phyloP scores from a whole-genome alignment of 1,140 invertebrate genomes.

The Chironomus tepperi region DNA sequence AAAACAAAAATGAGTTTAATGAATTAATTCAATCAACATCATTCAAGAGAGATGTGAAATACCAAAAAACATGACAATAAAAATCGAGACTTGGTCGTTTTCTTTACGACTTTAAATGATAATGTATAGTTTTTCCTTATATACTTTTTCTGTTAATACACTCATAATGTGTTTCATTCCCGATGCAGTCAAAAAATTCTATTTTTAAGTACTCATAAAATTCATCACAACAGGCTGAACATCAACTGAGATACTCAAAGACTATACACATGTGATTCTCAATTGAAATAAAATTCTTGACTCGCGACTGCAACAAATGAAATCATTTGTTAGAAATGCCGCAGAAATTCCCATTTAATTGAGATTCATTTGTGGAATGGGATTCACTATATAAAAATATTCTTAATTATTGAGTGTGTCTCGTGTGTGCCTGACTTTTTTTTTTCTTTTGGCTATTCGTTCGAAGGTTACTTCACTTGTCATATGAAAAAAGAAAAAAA shows the following conservation, averaged over 20 bases:
- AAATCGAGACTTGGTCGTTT: too few relatives aligned
- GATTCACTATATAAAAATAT: neutral
- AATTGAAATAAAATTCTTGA: neutral
- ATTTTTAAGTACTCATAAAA: neutral
- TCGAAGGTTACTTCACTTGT: neutral
- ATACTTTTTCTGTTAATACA: neutral
- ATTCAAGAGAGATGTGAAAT: too few relatives aligned
- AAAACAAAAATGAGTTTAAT: too few relatives aligned
- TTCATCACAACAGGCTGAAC: neutral
- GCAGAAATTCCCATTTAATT: neutral
- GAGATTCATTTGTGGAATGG: neutral
- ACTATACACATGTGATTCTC: neutral
- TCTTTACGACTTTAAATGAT: too few relatives aligned
- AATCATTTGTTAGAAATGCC: neutral
- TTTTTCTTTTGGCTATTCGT: neutral
- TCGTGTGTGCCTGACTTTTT: neutral
- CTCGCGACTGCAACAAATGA: neutral
- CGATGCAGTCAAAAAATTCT: neutral
- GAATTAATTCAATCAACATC: too few relatives aligned
- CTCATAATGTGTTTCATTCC: neutral
- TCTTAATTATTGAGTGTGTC: too few relatives aligned
- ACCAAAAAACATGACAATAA: too few relatives aligned
- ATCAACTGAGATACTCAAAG: neutral
- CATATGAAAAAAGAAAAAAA: constrained; percentile 4
- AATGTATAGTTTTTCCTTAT: too few relatives aligned